These are phyloP conservation scores for Linnaemya vulpina DNA, from an alignment of 2,888 invertebrate genomes.

Conservation along the genomic window DNA sequence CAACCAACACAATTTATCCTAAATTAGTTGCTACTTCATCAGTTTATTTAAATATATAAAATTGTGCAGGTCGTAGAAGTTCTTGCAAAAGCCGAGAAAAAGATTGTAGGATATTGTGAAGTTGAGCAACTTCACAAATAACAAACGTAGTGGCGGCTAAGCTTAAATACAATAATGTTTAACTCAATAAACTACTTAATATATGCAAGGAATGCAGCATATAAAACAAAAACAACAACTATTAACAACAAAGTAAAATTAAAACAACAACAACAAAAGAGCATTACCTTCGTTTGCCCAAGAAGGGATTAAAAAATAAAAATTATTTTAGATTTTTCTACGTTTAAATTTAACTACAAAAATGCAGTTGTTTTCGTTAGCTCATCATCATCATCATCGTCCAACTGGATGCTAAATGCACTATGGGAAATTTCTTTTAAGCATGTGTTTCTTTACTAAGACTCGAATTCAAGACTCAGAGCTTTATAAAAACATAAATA, in stretches of 20 bases:
- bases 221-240: constrained; percentile 59
- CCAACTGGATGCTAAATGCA: constrained; percentile 18
- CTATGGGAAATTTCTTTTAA: constrained; percentile 25
- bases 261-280: constrained; percentile 40
- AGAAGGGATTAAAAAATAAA: constrained; percentile 60
- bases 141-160: constrained; percentile 64
- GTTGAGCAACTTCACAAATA: constrained; percentile 56
- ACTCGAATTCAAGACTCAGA: no score
- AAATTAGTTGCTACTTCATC: constrained; percentile 23
- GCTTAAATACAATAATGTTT: constrained; percentile 65
- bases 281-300: constrained; percentile 45
- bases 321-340: constrained; percentile 52
- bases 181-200: constrained; percentile 71
- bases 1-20: neutral
- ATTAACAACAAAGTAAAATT: constrained; percentile 38
- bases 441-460: no score
- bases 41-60: constrained; percentile 33
- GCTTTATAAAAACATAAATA: no score
- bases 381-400: no score
- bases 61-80: constrained; percentile 52
- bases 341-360: constrained; percentile 50
- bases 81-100: constrained; percentile 58
- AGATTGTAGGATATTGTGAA: constrained; percentile 53
- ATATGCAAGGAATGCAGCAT: constrained; percentile 70
- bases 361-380: constrained; percentile 40